Base-by-base conservation (phyloP, 2,113 vertebrate genomes). In the Mormoops blainvillei region DNA sequence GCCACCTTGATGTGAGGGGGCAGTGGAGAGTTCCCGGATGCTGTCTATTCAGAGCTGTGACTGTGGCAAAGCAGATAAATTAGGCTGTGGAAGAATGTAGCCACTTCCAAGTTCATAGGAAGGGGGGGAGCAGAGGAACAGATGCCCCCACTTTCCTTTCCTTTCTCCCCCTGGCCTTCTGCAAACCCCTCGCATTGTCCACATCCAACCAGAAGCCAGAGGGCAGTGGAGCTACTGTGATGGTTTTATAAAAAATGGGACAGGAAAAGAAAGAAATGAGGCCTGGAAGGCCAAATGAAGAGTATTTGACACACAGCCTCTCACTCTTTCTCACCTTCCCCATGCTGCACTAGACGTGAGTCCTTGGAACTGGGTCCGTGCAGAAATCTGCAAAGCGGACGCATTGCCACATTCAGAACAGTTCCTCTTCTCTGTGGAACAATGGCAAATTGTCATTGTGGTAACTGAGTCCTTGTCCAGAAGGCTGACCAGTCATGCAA, bases 281-380 rank as follows among this genome's bases (percentile, higher is more conserved):
- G 22, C 61, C 67, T 38, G 28, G 31, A 56, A 28, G 50, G 10
- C 43, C 67, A 61, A 36, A 41, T 38, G 11, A 38, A 31, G 13
- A 41, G 41, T 28, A 4, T 18, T 74, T 26, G 22, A 50, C 14
- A 18, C 19, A 33, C 1, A 5, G 20, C 36, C 11, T 83, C n/a
- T 24, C 61, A 9, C 43, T 16, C 22, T 6, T 28, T 5, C n/a
- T 5, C 14, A 2, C 0, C 45, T 56, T 5, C 50, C 38, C 7
- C 54, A 14, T 28, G 14, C 0, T 31, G 3, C 24, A 13, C 28
- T 38, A 80, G 38, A 18, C 7, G 0, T 19, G 81, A 22, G 7
- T 36, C 31, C 36, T 14, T 28, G 36, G 52, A 48, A 19, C n/a
- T 52, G n/a, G 18, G 5, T 31, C 19, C 1, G 4, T 58, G 71